Conservation (phyloP, 2,113 vertebrate species). For the Pipra filicauda region DNA sequence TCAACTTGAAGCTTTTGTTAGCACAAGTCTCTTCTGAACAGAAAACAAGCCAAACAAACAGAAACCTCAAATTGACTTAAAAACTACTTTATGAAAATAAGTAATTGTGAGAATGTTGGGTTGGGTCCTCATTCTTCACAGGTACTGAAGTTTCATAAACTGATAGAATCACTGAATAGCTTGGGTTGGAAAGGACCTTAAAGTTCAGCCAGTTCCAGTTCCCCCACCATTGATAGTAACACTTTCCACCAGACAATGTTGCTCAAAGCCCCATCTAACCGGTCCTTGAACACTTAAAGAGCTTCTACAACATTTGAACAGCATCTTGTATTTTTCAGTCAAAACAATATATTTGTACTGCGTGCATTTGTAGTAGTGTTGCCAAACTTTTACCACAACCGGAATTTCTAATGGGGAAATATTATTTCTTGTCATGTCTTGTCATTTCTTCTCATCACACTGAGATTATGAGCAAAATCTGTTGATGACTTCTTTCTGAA, state of each 20-base stretch:
- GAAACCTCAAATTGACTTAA: neutral
- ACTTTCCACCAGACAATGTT: neutral
- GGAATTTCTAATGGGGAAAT: neutral
- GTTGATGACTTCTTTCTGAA: neutral
- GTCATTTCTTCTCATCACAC: neutral
- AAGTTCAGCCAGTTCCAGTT: rapidly evolving
- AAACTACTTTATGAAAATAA: neutral
- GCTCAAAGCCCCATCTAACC: neutral
- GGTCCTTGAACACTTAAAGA: neutral
- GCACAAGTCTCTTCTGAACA: neutral
- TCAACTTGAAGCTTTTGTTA: neutral
- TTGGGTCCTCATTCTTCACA: neutral
- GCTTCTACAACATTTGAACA: neutral
- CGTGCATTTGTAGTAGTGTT: neutral
- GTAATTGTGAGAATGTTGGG: neutral
- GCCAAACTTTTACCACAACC: neutral
- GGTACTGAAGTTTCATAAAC: neutral
- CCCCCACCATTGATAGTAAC: rapidly evolving
- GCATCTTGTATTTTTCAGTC: neutral
- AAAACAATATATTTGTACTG: neutral
- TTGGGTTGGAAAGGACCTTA: neutral
- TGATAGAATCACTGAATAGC: neutral
- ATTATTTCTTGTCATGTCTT: neutral
- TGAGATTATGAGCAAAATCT: neutral
- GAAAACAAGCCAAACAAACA: neutral